These are phyloP conservation scores for Bovichtus diacanthus DNA, from an alignment of 2,797 vertebrate species.

Conservation along the genomic window DNA sequence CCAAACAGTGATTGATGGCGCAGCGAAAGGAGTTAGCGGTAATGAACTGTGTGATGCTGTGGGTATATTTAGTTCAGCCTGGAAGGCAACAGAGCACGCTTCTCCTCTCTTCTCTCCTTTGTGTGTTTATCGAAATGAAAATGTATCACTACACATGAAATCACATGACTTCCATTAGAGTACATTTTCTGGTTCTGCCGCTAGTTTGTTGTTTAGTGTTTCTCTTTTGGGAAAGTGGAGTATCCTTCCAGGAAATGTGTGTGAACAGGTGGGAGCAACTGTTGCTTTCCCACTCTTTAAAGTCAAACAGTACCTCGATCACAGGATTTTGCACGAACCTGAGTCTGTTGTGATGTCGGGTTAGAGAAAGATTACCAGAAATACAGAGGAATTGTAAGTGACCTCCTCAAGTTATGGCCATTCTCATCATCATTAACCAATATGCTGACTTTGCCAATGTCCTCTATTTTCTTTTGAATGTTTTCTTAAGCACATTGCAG, in stretches of 20 bases:
- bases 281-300: constrained; percentile 41
- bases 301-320: constrained; percentile 15
- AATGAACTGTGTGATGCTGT: constrained; percentile 60
- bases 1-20: constrained; percentile 30
- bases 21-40: constrained; percentile 53
- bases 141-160: background rate
- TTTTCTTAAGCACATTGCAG: constrained; percentile 47
- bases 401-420: constrained; percentile 16
- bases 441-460: constrained; percentile 39
- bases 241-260: background rate
- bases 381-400: constrained; percentile 4
- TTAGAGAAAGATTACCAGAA: constrained; percentile 1
- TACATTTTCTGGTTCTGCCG: background rate
- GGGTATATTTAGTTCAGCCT: constrained; percentile 41
- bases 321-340: constrained; percentile 1
- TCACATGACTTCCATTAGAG: background rate
- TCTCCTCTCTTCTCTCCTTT: background rate
- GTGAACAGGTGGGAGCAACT: constrained; percentile 34
- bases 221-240: background rate
- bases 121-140: background rate
- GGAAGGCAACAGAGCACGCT: constrained; percentile 18
- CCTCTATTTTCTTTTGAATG: constrained; percentile 37
- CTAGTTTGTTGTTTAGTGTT: background rate
- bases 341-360: constrained; percentile 15
- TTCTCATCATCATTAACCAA: constrained; percentile 47